Percentiles rank a stretch among this genome's conserved stretches.
phyloP scores from a whole-genome alignment of 2,113 vertebrate genomes.

The Hippocampus zosterae region DNA sequence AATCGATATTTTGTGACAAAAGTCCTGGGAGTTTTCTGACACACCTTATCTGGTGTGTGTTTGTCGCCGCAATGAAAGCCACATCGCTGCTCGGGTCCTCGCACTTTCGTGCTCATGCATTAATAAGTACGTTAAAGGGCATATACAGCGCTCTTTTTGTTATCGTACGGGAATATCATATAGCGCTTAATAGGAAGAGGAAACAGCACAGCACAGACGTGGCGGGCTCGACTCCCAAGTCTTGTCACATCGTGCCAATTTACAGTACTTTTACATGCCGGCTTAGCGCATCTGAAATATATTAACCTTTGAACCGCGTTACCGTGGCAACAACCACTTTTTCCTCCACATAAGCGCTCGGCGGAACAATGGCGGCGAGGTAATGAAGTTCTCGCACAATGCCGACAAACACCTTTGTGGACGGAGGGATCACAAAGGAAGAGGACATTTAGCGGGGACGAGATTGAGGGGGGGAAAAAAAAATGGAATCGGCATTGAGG shows the following conservation, averaged over 20 bases:
- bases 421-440: conserved; percentile 23
- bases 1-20: background rate
- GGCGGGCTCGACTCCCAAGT: conserved; percentile 8
- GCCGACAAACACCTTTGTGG: conserved; percentile 52
- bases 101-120: background rate
- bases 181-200: conserved; percentile 18
- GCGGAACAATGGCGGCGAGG: conserved; percentile 45
- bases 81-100: background rate
- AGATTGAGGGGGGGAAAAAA: conserved; percentile 27
- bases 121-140: background rate
- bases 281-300: conserved; percentile 22
- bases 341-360: conserved; percentile 19
- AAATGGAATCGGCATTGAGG: conserved; percentile 8
- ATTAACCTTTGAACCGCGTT: conserved; percentile 52
- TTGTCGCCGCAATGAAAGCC: background rate
- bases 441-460: conserved; percentile 22
- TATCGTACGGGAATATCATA: background rate
- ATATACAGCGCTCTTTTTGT: background rate
- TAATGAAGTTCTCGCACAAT: conserved; percentile 46
- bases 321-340: conserved; percentile 35
- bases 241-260: conserved; percentile 27
- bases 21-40: background rate
- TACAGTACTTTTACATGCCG: conserved; percentile 30
- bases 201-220: conserved; percentile 24
- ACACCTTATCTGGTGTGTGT: background rate